Evolutionary conservation across 2,888 invertebrate species (phyloP).

Genomic region (Caenorhabditis sp.): DNA sequence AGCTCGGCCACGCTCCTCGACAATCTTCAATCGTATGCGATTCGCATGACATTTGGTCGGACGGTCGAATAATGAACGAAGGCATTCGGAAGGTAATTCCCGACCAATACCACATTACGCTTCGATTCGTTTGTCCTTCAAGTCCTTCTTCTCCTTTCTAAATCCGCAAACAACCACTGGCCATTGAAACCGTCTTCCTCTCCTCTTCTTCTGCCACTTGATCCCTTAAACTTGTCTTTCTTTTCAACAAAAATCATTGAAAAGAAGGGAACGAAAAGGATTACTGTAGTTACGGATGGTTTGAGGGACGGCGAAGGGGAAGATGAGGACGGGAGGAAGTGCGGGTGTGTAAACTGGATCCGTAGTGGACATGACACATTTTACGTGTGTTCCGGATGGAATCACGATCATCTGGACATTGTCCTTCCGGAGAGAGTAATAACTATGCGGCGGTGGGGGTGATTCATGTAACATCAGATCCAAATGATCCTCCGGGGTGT

Average conservation of each 20-base stretch:
- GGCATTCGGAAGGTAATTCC: constrained; percentile 75
- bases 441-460: background rate
- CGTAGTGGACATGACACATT: constrained; percentile 44
- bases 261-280: constrained; percentile 25
- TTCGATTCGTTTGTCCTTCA: constrained; percentile 49
- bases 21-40: constrained; percentile 77
- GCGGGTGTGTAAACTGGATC: constrained; percentile 37
- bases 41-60: constrained; percentile 77
- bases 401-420: background rate
- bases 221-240: constrained; percentile 54
- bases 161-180: constrained; percentile 56
- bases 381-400: constrained; percentile 16
- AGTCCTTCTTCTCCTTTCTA: constrained; percentile 35
- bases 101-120: no score
- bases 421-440: background rate
- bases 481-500: no score
- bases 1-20: constrained; percentile 69
- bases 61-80: constrained; percentile 75
- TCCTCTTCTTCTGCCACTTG: constrained; percentile 25
- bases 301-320: no score
- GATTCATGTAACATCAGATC: constrained; percentile 4
- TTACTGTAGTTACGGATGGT: constrained; percentile 44
- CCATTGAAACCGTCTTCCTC: constrained; percentile 30
- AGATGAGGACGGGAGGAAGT: no score
- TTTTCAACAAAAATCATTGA: constrained; percentile 9